Percentiles rank a stretch among this genome's conserved stretches.
Evolutionary conservation across 2,888 invertebrate genomes (phyloP).

Genomic region (Drosophila suboccidentalis): DNA sequence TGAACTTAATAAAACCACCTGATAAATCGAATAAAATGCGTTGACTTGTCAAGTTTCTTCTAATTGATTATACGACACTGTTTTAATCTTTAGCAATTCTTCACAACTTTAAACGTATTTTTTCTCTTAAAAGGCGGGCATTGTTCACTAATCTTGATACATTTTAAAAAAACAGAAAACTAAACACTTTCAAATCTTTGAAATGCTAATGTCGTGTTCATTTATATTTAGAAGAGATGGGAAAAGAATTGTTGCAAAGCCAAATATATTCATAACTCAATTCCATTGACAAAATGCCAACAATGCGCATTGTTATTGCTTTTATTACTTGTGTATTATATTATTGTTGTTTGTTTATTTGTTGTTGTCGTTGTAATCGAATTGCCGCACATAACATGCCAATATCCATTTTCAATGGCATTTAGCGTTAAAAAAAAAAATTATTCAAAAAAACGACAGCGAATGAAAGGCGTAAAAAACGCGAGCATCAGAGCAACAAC

Average conservation of each 20-base stretch:
- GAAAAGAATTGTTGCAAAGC: slow-evolving; percentile 3
- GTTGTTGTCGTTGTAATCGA: slow-evolving; percentile 52
- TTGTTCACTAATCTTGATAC: background rate
- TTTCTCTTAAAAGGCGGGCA: background rate
- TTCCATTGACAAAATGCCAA: slow-evolving; percentile 55
- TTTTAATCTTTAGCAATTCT: background rate
- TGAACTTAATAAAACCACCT: slow-evolving; percentile 9
- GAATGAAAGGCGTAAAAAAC: slow-evolving; percentile 38
- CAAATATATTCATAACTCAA: slow-evolving; percentile 49
- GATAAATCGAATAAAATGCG: slow-evolving; percentile 3
- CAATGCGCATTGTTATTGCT: slow-evolving; percentile 38
- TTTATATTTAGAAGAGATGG: slow-evolving; percentile 11
- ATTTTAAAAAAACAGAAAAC: slow-evolving; percentile 1
- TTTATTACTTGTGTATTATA: slow-evolving; percentile 36
- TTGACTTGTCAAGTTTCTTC: background rate
- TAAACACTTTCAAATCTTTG: background rate
- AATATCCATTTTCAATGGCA: slow-evolving; percentile 69
- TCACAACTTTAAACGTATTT: background rate
- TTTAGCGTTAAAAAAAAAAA: slow-evolving; percentile 42
- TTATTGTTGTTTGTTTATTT: slow-evolving; percentile 15
- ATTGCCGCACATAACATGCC: slow-evolving; percentile 65
- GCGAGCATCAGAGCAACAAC: slow-evolving; percentile 33
- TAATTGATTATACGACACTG: background rate
- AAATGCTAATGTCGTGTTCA: slow-evolving; percentile 25
- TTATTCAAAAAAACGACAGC: slow-evolving; percentile 14